Evolutionary conservation across 2,888 invertebrate species (phyloP).

Genomic region (Blera fallax): DNA sequence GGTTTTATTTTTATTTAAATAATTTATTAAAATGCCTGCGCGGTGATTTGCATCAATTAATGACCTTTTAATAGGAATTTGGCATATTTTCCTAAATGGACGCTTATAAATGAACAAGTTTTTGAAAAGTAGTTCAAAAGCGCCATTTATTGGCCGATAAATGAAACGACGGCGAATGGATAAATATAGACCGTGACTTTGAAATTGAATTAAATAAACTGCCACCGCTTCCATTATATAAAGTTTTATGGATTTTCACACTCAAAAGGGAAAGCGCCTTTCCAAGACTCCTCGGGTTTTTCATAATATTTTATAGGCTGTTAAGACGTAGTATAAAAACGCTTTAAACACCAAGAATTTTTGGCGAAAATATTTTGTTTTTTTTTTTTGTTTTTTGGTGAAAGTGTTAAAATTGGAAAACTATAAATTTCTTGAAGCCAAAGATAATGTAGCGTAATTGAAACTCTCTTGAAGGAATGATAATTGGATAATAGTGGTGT

Average conservation of each 20-base stretch:
- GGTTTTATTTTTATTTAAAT: not conserved
- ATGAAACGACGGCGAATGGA: not conserved
- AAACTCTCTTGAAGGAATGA: not conserved
- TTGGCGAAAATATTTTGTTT: too few species aligned
- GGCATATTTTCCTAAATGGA: not conserved
- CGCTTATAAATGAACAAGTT: not conserved
- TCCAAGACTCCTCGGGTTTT: too few species aligned
- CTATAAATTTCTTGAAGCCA: not conserved
- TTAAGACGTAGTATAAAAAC: too few species aligned
- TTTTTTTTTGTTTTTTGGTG: too few species aligned
- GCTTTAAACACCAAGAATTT: too few species aligned
- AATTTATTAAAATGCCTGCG: not conserved
- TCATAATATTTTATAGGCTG: too few species aligned
- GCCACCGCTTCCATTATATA: too few species aligned
- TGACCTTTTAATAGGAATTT: slow-evolving; percentile 17
- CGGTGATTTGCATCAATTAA: not conserved
- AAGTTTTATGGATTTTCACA: too few species aligned
- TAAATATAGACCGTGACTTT: too few species aligned
- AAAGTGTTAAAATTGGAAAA: too few species aligned
- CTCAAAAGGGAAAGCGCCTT: too few species aligned
- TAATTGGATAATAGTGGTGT: not conserved
- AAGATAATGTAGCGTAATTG: not conserved
- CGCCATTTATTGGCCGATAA: not conserved
- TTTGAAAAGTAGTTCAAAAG: not conserved
- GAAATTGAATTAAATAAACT: too few species aligned